Evolutionary conservation across 2,888 invertebrate genomes (phyloP).

Genomic region (Amphipyra berbera): DNA sequence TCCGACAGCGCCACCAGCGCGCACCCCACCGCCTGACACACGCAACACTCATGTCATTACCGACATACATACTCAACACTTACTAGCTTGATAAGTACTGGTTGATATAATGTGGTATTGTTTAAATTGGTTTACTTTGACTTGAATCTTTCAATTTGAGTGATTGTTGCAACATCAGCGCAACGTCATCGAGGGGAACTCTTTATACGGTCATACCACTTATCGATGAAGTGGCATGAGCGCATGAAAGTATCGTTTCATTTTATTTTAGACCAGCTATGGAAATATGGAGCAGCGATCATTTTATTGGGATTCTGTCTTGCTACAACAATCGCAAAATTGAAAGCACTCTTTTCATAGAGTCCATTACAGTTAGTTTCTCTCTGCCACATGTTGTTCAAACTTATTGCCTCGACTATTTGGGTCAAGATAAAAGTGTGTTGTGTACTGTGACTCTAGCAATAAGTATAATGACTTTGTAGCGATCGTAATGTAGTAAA

Average conservation of each 20-base stretch:
- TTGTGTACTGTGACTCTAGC: slow-evolving; percentile 56
- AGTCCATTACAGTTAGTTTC: too few species aligned
- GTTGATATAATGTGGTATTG: slow-evolving; percentile 8
- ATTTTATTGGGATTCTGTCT: too few species aligned
- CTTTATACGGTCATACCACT: too few species aligned
- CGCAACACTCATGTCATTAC: slow-evolving; percentile 33
- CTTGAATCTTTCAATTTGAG: slow-evolving; percentile 33
- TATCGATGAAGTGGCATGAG: too few species aligned
- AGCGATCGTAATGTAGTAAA: slow-evolving; percentile 37
- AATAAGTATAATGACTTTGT: slow-evolving; percentile 24
- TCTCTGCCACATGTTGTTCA: too few species aligned
- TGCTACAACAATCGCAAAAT: too few species aligned
- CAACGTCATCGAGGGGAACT: too few species aligned
- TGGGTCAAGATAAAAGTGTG: slow-evolving; percentile 26
- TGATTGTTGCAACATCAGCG: slow-evolving; percentile 24
- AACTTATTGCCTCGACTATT: neutral
- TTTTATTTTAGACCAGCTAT: too few species aligned
- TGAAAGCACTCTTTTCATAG: too few species aligned
- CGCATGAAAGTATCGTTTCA: too few species aligned
- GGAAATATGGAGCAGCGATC: too few species aligned
- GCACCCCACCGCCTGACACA: slow-evolving; percentile 91
- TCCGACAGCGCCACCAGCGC: slow-evolving; percentile 97
- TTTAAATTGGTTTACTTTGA: slow-evolving; percentile 15
- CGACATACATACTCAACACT: slow-evolving; percentile 6
- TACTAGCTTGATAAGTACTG: slow-evolving; percentile 22